These are phyloP conservation scores for Pachyseris speciosa DNA, from an alignment of 64 coral and sea anemone species.

Conservation along the genomic window DNA sequence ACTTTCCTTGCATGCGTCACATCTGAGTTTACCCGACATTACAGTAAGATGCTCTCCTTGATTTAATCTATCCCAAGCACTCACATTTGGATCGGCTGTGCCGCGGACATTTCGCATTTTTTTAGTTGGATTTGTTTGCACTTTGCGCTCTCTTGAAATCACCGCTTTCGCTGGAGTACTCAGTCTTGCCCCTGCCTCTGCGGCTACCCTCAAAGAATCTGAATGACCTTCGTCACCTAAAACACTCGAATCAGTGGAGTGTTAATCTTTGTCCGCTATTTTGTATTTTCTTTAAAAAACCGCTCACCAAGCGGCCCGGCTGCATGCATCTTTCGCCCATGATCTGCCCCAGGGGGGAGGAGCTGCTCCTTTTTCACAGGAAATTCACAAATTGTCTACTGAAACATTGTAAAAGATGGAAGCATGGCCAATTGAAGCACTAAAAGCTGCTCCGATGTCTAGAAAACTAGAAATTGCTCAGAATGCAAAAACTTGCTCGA, in stretches of 20 bases:
- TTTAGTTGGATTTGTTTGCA: constrained; percentile 53
- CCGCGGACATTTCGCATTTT: too few species aligned
- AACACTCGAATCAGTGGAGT: background rate
- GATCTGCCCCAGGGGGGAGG: constrained; percentile 17
- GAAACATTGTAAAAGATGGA: constrained; percentile 43
- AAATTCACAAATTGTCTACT: constrained; percentile 29
- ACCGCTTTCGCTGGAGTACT: too few species aligned
- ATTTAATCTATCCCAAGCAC: constrained; percentile 49
- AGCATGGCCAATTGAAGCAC: constrained; percentile 16
- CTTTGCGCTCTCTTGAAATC: constrained; percentile 40
- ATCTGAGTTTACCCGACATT: constrained; percentile 51
- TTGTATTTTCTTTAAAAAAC: constrained; percentile 30
- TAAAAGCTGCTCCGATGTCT: constrained; percentile 25
- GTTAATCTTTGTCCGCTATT: constrained; percentile 9
- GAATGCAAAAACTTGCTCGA: constrained; percentile 13
- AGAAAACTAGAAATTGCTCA: constrained; percentile 3
- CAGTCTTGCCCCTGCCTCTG: background rate
- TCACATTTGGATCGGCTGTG: too few species aligned
- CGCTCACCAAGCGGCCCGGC: background rate
- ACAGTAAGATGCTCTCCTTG: constrained; percentile 33
- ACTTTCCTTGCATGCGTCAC: constrained; percentile 35
- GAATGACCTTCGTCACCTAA: constrained; percentile 1
- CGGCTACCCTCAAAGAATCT: constrained; percentile 13
- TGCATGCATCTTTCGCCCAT: constrained; percentile 36
- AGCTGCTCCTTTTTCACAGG: background rate